These are phyloP conservation scores for Paraescarpia echinospica DNA, from an alignment of 1,140 invertebrate species.

Conservation along the genomic window DNA sequence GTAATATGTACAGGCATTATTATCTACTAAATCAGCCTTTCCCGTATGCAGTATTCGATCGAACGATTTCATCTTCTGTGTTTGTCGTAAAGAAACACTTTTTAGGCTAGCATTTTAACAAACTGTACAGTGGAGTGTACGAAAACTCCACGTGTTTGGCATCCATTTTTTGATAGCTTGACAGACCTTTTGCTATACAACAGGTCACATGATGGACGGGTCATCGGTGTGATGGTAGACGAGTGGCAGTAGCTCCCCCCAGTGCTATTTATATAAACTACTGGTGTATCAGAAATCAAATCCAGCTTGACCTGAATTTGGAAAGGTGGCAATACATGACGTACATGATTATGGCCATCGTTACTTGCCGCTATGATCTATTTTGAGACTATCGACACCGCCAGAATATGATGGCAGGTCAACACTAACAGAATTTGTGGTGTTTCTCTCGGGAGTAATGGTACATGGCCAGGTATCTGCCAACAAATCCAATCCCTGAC, in stretches of 20 bases:
- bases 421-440: not conserved
- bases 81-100: too few species aligned
- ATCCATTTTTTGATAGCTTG: too few species aligned
- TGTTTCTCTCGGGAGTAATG: not conserved
- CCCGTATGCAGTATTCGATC: too few species aligned
- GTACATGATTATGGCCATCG: not conserved
- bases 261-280: not conserved
- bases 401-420: not conserved
- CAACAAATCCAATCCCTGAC: not conserved
- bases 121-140: too few species aligned
- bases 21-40: too few species aligned
- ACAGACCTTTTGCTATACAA: too few species aligned
- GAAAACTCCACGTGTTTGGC: too few species aligned
- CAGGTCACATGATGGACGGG: too few species aligned
- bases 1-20: too few species aligned
- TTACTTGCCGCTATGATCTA: not conserved
- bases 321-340: not conserved
- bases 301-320: not conserved
- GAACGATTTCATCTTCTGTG: too few species aligned
- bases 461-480: not conserved
- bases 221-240: not conserved
- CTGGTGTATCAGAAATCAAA: not conserved
- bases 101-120: too few species aligned
- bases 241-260: not conserved
- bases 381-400: not conserved